Conservation (phyloP, 2,113 vertebrate genomes). For the Bos taurus region DNA sequence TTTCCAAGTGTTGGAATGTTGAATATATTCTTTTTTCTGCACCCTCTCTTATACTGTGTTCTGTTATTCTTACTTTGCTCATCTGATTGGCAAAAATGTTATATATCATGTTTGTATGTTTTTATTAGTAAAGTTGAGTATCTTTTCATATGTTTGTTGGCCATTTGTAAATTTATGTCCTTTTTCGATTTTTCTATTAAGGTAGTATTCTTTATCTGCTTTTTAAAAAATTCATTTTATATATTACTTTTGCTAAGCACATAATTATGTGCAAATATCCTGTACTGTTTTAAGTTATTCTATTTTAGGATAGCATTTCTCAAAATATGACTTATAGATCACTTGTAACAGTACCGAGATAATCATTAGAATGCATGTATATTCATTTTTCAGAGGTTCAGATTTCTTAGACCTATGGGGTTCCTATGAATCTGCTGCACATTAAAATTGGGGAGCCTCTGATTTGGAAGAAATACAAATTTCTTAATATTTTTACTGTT, state of each 20-base stretch:
- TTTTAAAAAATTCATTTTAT: not conserved
- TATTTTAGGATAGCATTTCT: conserved; percentile 5
- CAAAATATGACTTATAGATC: not conserved
- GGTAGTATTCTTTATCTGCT: not conserved
- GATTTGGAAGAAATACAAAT: not conserved
- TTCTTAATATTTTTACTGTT: not conserved
- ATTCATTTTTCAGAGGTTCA: conserved; percentile 4
- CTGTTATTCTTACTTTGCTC: not conserved
- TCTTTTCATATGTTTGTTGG: not conserved
- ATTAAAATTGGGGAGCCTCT: not conserved
- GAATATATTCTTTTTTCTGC: not conserved
- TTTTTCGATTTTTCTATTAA: conserved; percentile 4
- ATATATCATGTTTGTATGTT: not conserved
- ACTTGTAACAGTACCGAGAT: not conserved
- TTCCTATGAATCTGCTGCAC: not conserved
- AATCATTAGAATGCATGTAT: not conserved
- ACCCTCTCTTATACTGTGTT: not conserved
- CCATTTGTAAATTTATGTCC: not conserved
- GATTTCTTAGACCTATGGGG: not conserved
- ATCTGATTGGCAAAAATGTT: not conserved
- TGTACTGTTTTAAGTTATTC: not conserved
- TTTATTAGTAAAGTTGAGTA: conserved; percentile 4
- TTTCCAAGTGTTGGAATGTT: not conserved
- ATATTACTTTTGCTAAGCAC: not conserved
- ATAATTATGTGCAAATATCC: not conserved